Evolutionary conservation across 2,113 vertebrate genomes (phyloP).

Genomic region (Steatornis caripensis): DNA sequence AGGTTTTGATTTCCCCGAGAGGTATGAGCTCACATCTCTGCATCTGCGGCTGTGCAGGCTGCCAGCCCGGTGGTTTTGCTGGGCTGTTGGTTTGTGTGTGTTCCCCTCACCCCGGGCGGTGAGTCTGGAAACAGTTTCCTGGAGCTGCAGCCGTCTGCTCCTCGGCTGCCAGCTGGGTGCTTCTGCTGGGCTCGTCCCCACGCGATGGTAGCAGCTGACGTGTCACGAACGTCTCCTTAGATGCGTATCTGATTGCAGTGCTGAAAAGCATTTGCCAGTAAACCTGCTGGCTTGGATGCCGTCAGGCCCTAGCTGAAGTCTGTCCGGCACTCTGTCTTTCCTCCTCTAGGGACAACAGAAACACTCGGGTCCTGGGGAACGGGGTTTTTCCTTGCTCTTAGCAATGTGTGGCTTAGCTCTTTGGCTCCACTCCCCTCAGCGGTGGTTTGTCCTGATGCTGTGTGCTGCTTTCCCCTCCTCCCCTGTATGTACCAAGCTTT

Average conservation of each 20-base stretch:
- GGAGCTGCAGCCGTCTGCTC: background rate
- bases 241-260: background rate
- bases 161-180: background rate
- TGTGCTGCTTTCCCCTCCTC: background rate
- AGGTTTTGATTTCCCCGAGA: background rate
- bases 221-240: background rate
- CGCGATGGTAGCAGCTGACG: background rate
- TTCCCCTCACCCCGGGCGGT: background rate
- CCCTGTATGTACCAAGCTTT: background rate
- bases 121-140: background rate
- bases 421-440: background rate
- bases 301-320: background rate
- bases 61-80: fast-evolving
- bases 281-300: background rate
- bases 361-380: background rate
- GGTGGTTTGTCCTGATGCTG: background rate
- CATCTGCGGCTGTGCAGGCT: fast-evolving
- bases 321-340: background rate
- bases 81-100: background rate
- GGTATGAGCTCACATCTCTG: background rate
- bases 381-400: background rate
- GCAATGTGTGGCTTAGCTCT: background rate
- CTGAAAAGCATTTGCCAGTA: background rate
- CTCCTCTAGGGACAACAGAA: background rate
- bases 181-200: background rate